A percentile compares a stretch with the other conserved stretches of the same genome.
phyloP scores from a whole-genome alignment of 2,113 vertebrate genomes.

The Dissostichus mawsoni region DNA sequence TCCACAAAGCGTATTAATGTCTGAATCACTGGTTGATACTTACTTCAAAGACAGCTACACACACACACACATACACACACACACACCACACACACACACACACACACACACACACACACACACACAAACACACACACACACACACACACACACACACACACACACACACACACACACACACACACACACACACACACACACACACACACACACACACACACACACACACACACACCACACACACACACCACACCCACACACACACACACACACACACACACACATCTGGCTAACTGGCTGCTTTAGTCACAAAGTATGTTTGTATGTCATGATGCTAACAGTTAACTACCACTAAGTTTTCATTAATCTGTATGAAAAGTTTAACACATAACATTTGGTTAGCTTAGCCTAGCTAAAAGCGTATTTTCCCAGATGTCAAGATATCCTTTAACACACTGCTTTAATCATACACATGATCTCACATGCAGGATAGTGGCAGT shows the following conservation, averaged over 20 bases:
- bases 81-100: too few species aligned
- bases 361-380: slow-evolving; percentile 31
- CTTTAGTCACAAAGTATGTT: slow-evolving; percentile 53
- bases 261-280: slow-evolving; percentile 21
- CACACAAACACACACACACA: slow-evolving; percentile 7
- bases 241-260: slow-evolving; percentile 46
- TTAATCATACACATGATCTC: not conserved
- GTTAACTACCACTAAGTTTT: slow-evolving; percentile 36
- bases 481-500: not conserved
- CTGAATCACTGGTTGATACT: slow-evolving; percentile 65
- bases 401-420: not conserved
- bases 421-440: not conserved
- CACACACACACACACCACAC: not conserved
- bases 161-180: slow-evolving; percentile 24
- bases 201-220: slow-evolving; percentile 27
- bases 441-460: not conserved
- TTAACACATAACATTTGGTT: slow-evolving; percentile 19
- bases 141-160: slow-evolving; percentile 25
- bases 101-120: slow-evolving; percentile 10
- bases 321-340: slow-evolving; percentile 36
- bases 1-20: slow-evolving; percentile 75
- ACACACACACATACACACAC: slow-evolving; percentile 6
- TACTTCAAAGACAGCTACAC: slow-evolving; percentile 67
- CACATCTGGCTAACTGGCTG: slow-evolving; percentile 63
- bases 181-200: slow-evolving; percentile 18